Conservation (phyloP, 1,140 invertebrate species). For the Aleiodes sp. region DNA sequence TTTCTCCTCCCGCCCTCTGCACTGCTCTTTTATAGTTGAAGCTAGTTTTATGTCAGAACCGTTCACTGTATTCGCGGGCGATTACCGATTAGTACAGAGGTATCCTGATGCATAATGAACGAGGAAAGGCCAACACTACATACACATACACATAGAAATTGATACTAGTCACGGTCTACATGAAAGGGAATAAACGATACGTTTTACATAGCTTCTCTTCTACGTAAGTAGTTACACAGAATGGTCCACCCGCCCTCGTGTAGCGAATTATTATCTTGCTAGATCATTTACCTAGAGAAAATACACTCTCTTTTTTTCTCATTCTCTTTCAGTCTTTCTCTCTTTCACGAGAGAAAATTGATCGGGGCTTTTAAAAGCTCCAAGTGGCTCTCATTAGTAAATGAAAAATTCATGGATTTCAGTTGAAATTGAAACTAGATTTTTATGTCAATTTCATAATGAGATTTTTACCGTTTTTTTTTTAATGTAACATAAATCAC, state of each 20-base stretch:
- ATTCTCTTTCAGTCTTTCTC: too few relatives aligned
- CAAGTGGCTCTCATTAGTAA: too few relatives aligned
- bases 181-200: slow-evolving; percentile 29
- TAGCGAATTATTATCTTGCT: slow-evolving; percentile 15
- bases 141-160: background rate
- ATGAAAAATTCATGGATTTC: too few relatives aligned
- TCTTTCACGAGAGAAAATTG: too few relatives aligned
- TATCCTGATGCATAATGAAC: slow-evolving; percentile 36
- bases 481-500: too few relatives aligned
- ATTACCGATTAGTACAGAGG: slow-evolving; percentile 34
- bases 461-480: too few relatives aligned
- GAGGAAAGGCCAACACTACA: background rate
- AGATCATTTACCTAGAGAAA: background rate
- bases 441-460: too few relatives aligned
- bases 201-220: background rate
- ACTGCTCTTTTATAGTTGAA: background rate
- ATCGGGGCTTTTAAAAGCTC: too few relatives aligned
- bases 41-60: background rate
- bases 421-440: too few relatives aligned
- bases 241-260: background rate
- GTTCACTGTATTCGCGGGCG: background rate
- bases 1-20: background rate
- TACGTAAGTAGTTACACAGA: background rate
- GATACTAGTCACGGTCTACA: slow-evolving; percentile 13
- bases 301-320: background rate